These are phyloP conservation scores for Cryptops parisi DNA, from an alignment of 2,888 invertebrate genomes.

Conservation along the genomic window DNA sequence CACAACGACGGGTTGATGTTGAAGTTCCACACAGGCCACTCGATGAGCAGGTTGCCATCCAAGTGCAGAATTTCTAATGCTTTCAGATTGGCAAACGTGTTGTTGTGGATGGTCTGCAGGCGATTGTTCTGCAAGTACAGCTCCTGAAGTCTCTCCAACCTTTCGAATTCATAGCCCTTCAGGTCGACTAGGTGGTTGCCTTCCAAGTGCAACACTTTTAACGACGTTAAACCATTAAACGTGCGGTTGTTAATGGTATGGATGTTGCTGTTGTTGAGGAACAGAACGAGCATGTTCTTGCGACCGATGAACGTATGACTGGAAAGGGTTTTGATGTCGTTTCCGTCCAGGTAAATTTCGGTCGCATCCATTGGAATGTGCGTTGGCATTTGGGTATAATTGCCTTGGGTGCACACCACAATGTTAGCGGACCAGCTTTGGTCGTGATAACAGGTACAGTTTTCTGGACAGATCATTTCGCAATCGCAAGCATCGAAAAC, in stretches of 20 bases:
- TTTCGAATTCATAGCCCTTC: conserved; percentile 65
- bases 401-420: conserved; percentile 58
- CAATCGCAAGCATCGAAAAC: conserved; percentile 86
- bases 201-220: conserved; percentile 59
- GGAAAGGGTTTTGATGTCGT: conserved; percentile 55
- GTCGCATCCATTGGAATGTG: conserved; percentile 83
- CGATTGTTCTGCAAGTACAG: conserved; percentile 60
- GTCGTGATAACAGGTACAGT: conserved; percentile 79
- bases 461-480: conserved; percentile 76
- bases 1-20: conserved; percentile 35
- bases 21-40: conserved; percentile 52
- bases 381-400: conserved; percentile 42
- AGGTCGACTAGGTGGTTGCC: conserved; percentile 53
- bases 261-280: conserved; percentile 61
- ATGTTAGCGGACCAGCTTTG: conserved; percentile 74
- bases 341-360: conserved; percentile 71
- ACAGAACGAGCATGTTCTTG: conserved; percentile 57
- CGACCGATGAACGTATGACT: conserved; percentile 75
- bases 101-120: conserved; percentile 51
- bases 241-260: conserved; percentile 64
- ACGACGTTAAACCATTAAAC: conserved; percentile 64
- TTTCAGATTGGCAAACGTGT: conserved; percentile 51
- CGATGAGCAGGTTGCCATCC: conserved; percentile 54
- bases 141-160: conserved; percentile 53
- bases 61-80: conserved; percentile 46